These are phyloP conservation scores for Trichoplusia ni DNA, from an alignment of 1,140 invertebrate species.

Conservation along the genomic window DNA sequence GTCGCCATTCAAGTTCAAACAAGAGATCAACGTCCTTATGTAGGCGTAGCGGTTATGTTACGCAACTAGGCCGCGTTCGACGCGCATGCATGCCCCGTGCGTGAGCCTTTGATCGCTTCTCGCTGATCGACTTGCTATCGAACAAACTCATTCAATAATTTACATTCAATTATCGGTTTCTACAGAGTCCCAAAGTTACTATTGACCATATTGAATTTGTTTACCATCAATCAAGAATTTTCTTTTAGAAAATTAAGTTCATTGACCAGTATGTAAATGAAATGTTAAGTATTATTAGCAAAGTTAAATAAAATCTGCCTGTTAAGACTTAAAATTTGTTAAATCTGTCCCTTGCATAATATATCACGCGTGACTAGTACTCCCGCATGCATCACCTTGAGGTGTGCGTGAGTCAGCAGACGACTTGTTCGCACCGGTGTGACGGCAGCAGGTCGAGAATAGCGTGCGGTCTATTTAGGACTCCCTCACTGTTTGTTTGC, in stretches of 20 bases:
- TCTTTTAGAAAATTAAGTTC: too few species aligned
- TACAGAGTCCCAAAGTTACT: neutral
- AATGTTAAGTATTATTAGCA: neutral
- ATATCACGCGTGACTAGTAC: conserved; percentile 44
- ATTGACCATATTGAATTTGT: neutral
- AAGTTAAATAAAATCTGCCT: neutral
- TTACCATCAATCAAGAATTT: too few species aligned
- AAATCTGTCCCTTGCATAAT: conserved; percentile 9
- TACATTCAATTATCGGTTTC: conserved; percentile 26
- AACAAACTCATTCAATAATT: conserved; percentile 35
- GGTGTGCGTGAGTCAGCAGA: conserved; percentile 76
- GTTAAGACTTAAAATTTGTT: too few species aligned
- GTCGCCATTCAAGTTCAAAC: conserved; percentile 63
- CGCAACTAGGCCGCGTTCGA: conserved; percentile 47
- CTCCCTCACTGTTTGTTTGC: conserved; percentile 77
- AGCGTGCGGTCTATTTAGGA: conserved; percentile 77
- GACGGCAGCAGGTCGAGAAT: conserved; percentile 71
- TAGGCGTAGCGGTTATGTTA: conserved; percentile 42
- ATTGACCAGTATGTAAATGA: too few species aligned
- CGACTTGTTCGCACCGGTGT: conserved; percentile 70
- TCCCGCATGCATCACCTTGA: conserved; percentile 69
- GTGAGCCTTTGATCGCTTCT: conserved; percentile 34
- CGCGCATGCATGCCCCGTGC: conserved; percentile 48
- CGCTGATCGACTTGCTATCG: conserved; percentile 32
- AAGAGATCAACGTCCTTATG: conserved; percentile 67